These are phyloP conservation scores for Drosophila teissieri DNA, from an alignment of 1,140 invertebrate genomes.

Conservation along the genomic window DNA sequence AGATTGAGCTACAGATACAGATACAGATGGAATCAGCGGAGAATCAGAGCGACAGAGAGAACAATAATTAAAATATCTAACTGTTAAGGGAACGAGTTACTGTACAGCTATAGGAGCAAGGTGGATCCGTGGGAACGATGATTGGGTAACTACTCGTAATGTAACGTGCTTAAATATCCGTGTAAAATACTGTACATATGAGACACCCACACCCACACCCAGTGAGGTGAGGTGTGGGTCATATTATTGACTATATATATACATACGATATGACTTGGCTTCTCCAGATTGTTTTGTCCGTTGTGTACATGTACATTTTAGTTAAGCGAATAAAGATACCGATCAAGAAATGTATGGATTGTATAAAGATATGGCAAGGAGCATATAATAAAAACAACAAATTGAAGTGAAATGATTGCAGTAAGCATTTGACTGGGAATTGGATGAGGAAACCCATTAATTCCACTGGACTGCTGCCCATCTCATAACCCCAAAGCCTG, in stretches of 20 bases:
- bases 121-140: conserved; percentile 28
- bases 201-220: not conserved
- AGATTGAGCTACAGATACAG: conserved; percentile 20
- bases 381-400: conserved; percentile 35
- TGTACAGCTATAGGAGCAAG: conserved; percentile 50
- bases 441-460: not conserved
- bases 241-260: conserved; percentile 44
- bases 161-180: conserved; percentile 68
- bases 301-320: conserved; percentile 68
- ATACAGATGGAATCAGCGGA: conserved; percentile 30
- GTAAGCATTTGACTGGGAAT: not conserved
- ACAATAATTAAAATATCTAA: conserved; percentile 79
- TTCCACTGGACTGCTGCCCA: not conserved
- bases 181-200: conserved; percentile 77
- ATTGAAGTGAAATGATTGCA: conserved; percentile 43
- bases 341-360: conserved; percentile 50
- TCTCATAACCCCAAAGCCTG: not conserved
- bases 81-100: conserved; percentile 46
- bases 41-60: conserved; percentile 57
- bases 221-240: not conserved
- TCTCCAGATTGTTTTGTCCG: conserved; percentile 59
- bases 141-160: conserved; percentile 54
- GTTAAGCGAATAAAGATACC: conserved; percentile 60
- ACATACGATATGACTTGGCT: conserved; percentile 57
- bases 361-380: conserved; percentile 46